These are phyloP conservation scores for Macroglossus sobrinus DNA, from an alignment of 2,113 vertebrate genomes.

Conservation along the genomic window DNA sequence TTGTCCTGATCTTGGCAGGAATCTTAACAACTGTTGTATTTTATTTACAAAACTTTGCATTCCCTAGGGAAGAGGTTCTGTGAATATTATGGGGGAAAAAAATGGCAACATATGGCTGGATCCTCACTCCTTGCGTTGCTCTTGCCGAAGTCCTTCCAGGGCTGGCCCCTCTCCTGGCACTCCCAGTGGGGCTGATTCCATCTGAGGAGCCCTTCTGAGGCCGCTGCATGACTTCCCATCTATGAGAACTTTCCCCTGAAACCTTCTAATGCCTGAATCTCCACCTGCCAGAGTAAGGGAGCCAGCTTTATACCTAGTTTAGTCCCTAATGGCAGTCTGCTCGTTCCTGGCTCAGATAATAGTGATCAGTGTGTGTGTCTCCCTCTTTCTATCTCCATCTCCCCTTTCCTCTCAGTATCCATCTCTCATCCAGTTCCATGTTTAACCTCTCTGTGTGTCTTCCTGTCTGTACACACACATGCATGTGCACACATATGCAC, in stretches of 20 bases:
- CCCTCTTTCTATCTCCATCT: neutral
- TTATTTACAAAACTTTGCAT: slow-evolving; percentile 56
- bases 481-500: neutral
- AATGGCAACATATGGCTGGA: neutral
- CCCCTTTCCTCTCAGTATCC: neutral
- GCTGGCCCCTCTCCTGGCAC: neutral
- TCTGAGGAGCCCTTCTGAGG: neutral
- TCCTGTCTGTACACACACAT: neutral
- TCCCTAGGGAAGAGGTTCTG: slow-evolving; percentile 37
- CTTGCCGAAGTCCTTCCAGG: neutral
- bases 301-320: neutral
- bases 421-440: neutral
- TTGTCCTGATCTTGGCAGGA: slow-evolving; percentile 34
- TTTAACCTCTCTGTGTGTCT: neutral
- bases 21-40: neutral
- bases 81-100: neutral
- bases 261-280: neutral
- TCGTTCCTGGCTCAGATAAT: neutral
- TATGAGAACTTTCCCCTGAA: neutral
- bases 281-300: neutral
- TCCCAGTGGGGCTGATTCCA: neutral
- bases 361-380: neutral
- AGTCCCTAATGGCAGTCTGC: too few relatives aligned
- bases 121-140: neutral
- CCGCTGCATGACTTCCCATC: neutral